Evolutionary conservation across 2,888 invertebrate species (phyloP), one percentile per base, ranked within the genome.

Genomic region (Onthophagus sagittarius): DNA sequence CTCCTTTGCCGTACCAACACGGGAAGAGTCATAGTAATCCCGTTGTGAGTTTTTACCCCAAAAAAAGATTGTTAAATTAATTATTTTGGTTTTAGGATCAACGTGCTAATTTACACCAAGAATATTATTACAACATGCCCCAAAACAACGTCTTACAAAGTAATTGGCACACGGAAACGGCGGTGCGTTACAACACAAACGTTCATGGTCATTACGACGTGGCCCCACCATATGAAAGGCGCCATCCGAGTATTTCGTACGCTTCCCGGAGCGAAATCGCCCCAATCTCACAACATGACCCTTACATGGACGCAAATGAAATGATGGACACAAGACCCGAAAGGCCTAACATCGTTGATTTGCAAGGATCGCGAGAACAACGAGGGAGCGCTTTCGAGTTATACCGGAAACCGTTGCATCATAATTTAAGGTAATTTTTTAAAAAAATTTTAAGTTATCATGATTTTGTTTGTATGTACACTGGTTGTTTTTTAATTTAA

Each of bases 311-410:
- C n/a, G 76, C 77, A 53, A 77, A 78, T 70, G 76, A 80, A 39
- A 69, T 80, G 15, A 83, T 83, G 71, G 78, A 80, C 1, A 77
- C 82, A 63, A 81, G 82, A 5, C 83, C 83, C 0, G 79, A 81
- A 70, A 75, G 82, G 63, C 80, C 79, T 0, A 80, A 81, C 71
- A 85, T 86, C 15, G 85, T 91, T 9, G 91, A 91, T 80, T 87
- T 96, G 83, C 94, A 95, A 71, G 95, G 96, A 70, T 93, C 95
- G 81, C 89, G 94, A 80, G 96, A 96, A 83, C 96, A 96, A 82
- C 88, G 96, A 72, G 96, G 96, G 32, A 96, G 96, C 77, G 97
- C 97, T n/a, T 97, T 97, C 84, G 97, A 97, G 85, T 87, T 97
- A 76, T 97, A 97, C 84, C 91, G 96, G 78, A 97, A 97, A 86